These are phyloP conservation scores for Eclectus roratus DNA, from an alignment of 2,113 vertebrate species.

Conservation along the genomic window DNA sequence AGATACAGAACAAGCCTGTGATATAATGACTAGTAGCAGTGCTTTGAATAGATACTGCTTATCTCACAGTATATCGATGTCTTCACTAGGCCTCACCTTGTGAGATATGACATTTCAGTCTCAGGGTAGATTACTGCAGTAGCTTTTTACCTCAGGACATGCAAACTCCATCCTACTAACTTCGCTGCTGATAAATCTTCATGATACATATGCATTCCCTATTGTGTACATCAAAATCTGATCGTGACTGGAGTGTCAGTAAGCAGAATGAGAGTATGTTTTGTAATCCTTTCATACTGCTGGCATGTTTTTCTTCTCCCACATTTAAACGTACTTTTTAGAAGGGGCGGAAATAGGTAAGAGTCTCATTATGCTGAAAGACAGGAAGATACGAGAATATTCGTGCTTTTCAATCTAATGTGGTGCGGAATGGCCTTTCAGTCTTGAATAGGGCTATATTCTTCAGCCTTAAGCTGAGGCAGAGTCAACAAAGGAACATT, in stretches of 20 bases:
- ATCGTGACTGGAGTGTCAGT: not conserved
- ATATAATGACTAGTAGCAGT: not conserved
- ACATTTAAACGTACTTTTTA: not conserved
- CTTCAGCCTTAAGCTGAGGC: not conserved
- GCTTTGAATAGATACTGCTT: not conserved
- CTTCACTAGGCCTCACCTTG: not conserved
- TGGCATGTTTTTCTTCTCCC: not conserved
- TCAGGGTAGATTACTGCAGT: not conserved
- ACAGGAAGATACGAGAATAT: not conserved
- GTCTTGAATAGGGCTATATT: not conserved
- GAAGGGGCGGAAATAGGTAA: not conserved
- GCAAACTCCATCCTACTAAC: not conserved
- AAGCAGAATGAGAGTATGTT: not conserved
- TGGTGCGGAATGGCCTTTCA: not conserved
- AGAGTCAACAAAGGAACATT: not conserved
- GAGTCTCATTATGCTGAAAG: not conserved
- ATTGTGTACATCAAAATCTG: not conserved
- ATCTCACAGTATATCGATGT: not conserved
- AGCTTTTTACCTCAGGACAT: not conserved
- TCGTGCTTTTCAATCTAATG: not conserved
- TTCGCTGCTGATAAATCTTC: not conserved
- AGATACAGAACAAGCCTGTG: not conserved
- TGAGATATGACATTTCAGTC: not conserved
- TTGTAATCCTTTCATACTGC: not conserved
- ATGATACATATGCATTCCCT: not conserved